phyloP scores from a whole-genome alignment of 2,888 invertebrate genomes.

The Rhabditoides inermis region DNA sequence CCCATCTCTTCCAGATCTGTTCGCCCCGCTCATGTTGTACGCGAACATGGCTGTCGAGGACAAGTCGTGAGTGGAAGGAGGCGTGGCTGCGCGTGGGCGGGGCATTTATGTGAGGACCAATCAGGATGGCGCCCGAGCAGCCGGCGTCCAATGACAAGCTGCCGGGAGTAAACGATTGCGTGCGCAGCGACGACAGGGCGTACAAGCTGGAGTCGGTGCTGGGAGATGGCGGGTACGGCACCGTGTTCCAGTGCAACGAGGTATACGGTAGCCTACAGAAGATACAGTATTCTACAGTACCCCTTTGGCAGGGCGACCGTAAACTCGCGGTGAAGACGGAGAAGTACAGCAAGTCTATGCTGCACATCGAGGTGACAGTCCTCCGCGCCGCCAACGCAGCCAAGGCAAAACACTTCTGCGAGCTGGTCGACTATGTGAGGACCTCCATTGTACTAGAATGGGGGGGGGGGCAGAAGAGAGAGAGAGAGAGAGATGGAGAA shows the following conservation, averaged over 20 bases:
- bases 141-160: no score
- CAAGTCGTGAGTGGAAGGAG: no score
- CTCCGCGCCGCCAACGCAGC: slow-evolving; percentile 22
- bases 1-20: no score
- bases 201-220: slow-evolving; percentile 24
- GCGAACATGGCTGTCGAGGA: no score
- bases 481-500: not conserved
- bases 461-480: not conserved
- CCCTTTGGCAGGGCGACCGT: not conserved
- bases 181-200: no score
- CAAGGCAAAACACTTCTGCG: slow-evolving; percentile 33
- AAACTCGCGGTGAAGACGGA: slow-evolving; percentile 36
- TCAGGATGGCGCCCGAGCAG: no score
- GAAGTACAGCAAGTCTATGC: slow-evolving; percentile 34
- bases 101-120: no score
- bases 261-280: slow-evolving; percentile 5
- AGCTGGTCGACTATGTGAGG: slow-evolving; percentile 30
- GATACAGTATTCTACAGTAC: not conserved
- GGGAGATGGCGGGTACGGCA: slow-evolving; percentile 39
- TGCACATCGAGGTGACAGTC: slow-evolving; percentile 37
- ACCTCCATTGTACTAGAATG: not conserved
- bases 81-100: no score
- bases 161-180: no score
- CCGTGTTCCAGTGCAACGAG: slow-evolving; percentile 24
- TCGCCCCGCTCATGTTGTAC: no score